Percentiles rank a stretch among this genome's conserved stretches.
Evolutionary conservation across 2,888 invertebrate species (phyloP).

Genomic region (Notocelia uddmanniana): DNA sequence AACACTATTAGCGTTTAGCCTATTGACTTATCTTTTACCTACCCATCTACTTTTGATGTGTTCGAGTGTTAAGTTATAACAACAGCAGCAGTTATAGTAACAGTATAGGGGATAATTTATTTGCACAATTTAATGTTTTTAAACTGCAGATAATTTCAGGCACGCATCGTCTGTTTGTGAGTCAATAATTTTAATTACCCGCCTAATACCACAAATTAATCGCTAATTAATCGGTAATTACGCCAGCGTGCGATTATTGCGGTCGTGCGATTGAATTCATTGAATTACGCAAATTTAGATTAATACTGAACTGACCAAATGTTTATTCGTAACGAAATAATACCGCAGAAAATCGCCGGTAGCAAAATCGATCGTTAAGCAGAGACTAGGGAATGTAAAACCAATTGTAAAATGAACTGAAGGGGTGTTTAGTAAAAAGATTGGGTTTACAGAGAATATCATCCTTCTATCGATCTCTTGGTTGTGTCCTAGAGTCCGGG

Average conservation of each 20-base stretch:
- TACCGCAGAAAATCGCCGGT: not conserved
- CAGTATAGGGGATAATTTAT: too few relatives aligned
- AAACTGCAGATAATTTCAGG: not conserved
- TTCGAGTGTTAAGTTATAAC: too few relatives aligned
- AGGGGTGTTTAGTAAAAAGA: too few relatives aligned
- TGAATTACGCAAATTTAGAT: slow-evolving; percentile 22
- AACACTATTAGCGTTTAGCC: too few relatives aligned
- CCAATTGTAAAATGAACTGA: too few relatives aligned
- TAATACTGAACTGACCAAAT: slow-evolving; percentile 22
- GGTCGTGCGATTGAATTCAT: slow-evolving; percentile 26
- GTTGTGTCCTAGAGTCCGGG: too few relatives aligned
- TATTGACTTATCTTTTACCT: too few relatives aligned
- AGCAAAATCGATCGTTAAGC: not conserved
- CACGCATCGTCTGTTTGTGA: not conserved
- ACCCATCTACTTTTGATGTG: too few relatives aligned
- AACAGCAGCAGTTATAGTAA: too few relatives aligned
- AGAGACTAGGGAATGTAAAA: too few relatives aligned
- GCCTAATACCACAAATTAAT: slow-evolving; percentile 14
- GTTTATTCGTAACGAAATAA: not conserved
- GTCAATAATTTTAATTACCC: slow-evolving; percentile 23
- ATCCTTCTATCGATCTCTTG: too few relatives aligned
- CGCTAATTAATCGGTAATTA: slow-evolving; percentile 19
- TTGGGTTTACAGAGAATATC: too few relatives aligned
- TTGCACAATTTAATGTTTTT: not conserved
- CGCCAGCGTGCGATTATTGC: not conserved